Conservation (phyloP, 1,140 invertebrate genomes). For the Orius insidiosus region DNA sequence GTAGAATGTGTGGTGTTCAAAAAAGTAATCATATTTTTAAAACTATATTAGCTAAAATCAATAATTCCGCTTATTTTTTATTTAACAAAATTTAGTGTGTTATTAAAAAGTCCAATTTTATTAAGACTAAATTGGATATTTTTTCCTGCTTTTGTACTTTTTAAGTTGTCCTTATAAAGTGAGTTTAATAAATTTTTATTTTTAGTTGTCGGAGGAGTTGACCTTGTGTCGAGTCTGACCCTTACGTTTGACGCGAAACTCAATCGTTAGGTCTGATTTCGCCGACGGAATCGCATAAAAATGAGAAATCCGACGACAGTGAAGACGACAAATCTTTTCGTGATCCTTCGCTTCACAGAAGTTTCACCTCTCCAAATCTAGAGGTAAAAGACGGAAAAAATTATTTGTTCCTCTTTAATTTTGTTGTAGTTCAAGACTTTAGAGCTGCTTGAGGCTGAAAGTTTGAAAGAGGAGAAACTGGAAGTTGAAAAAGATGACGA, state of each 20-base stretch:
- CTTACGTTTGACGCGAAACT: conserved; percentile 58
- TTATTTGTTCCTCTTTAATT: too few species aligned
- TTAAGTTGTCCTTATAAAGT: too few species aligned
- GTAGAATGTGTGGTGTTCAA: too few species aligned
- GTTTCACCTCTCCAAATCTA: conserved; percentile 5
- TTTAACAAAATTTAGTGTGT: too few species aligned
- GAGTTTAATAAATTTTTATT: too few species aligned
- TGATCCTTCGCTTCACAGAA: conserved; percentile 13
- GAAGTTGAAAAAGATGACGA: conserved; percentile 23
- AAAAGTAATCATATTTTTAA: too few species aligned
- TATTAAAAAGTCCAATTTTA: too few species aligned
- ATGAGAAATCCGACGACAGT: neutral
- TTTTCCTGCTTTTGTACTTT: too few species aligned
- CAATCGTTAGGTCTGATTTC: conserved; percentile 28
- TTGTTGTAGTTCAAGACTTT: conserved; percentile 8
- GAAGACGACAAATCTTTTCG: conserved; percentile 5
- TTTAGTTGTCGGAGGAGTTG: conserved; percentile 19
- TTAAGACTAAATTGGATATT: too few species aligned
- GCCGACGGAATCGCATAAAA: neutral
- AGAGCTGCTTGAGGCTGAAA: conserved; percentile 17
- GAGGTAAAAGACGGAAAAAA: too few species aligned
- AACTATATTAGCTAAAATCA: too few species aligned
- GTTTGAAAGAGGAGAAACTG: conserved; percentile 22
- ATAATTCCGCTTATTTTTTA: too few species aligned
- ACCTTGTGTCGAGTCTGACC: conserved; percentile 48